Conservation (phyloP, 2,888 invertebrate species). For the Hirtodrosophila duncani region DNA sequence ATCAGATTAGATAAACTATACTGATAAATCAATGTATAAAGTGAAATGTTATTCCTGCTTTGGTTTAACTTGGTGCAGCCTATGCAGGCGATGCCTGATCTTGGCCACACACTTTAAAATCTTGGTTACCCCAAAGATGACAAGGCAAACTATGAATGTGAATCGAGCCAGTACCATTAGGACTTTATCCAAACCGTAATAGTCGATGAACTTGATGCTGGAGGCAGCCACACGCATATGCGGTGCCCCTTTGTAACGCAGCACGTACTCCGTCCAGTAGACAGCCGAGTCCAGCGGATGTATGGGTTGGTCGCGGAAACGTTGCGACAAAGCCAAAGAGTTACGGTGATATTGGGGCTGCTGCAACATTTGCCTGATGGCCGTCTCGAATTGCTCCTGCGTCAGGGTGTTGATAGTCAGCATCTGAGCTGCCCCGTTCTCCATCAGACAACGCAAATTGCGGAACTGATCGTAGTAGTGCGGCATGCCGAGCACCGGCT, state of each 20-base stretch:
- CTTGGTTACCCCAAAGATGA: neutral
- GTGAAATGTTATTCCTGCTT: too few relatives aligned
- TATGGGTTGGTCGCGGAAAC: conserved; percentile 70
- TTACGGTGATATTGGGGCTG: conserved; percentile 42
- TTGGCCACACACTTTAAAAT: neutral
- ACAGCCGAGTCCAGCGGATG: conserved; percentile 68
- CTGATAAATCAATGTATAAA: too few relatives aligned
- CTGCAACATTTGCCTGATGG: conserved; percentile 46
- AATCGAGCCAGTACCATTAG: conserved; percentile 41
- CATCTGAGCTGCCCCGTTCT: conserved; percentile 52
- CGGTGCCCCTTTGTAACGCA: conserved; percentile 73
- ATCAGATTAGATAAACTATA: too few relatives aligned
- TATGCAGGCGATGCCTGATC: neutral
- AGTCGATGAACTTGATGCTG: conserved; percentile 65
- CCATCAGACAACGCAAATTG: conserved; percentile 77
- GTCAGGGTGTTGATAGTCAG: conserved; percentile 73
- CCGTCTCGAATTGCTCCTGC: conserved; percentile 51
- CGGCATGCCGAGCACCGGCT: conserved; percentile 79
- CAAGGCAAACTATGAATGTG: neutral
- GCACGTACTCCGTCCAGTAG: conserved; percentile 75
- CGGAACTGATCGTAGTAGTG: conserved; percentile 79
- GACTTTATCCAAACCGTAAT: conserved; percentile 63
- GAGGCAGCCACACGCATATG: conserved; percentile 66
- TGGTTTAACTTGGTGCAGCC: too few relatives aligned
- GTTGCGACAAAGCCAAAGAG: conserved; percentile 45